phyloP scores from a whole-genome alignment of 1,140 invertebrate genomes.

The Hylaeus volcanicus region DNA sequence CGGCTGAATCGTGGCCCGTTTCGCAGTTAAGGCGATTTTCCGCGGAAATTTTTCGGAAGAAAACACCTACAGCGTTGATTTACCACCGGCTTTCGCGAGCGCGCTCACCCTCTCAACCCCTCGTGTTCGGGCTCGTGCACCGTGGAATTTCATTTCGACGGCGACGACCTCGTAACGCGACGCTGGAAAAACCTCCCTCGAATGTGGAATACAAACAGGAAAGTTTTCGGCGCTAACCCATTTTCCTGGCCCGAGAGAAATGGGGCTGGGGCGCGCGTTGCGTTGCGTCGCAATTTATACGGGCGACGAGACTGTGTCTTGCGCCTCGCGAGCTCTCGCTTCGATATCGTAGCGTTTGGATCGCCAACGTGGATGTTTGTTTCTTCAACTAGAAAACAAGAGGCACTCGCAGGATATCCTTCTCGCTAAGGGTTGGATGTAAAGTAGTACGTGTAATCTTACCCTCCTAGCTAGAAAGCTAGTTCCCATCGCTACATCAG shows the following conservation, averaged over 20 bases:
- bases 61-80: conserved; percentile 68
- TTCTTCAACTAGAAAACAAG: too few species aligned
- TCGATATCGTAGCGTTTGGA: conserved; percentile 12
- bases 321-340: conserved; percentile 15
- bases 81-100: conserved; percentile 61
- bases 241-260: conserved; percentile 48
- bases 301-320: conserved; percentile 13
- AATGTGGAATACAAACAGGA: conserved; percentile 55
- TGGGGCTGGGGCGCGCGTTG: conserved; percentile 48
- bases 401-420: too few species aligned
- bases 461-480: too few species aligned
- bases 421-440: too few species aligned
- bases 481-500: too few species aligned
- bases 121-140: not conserved
- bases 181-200: conserved; percentile 43
- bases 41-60: conserved; percentile 64
- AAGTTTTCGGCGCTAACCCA: conserved; percentile 60
- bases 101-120: not conserved
- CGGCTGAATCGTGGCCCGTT: conserved; percentile 41
- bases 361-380: not conserved
- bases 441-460: too few species aligned
- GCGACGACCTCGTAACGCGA: conserved; percentile 39
- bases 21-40: conserved; percentile 34
- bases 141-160: conserved; percentile 63
- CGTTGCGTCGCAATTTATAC: conserved; percentile 51